Base-by-base conservation (phyloP, 2,113 vertebrate species). In the Andinoacara biseriatus region DNA sequence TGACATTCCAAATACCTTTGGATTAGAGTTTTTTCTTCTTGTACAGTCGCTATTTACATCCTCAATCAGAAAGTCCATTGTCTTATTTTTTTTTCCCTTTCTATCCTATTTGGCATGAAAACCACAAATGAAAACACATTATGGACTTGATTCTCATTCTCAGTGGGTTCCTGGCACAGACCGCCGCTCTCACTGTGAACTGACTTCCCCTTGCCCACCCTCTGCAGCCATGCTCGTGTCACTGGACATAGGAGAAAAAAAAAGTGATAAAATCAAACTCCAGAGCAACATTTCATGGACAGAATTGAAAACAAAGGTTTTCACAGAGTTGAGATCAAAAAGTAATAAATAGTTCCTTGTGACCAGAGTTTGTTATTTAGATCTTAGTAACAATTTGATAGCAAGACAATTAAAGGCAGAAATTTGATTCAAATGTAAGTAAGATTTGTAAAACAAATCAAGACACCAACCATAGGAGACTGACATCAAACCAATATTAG, bases 251-350 rank as follows among this genome's bases (percentile, higher is more conserved):
- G 6, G 31, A 5, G 24, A 67, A 82, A 82, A 91, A 91, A 88
- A 74, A 63, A 76, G 87, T 82, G 10, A 84, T 93, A 81, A 90
- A 91, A 86, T 80, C 54, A 90, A 88, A 54, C 81, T 78, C 85
- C 40, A 80, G 83, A 83, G 76, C 43, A 17, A 35, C 40, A 56
- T 88, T 88, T 78, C 46, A 82, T 29, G 74, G 78, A 82, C 40
- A 49, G 52, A 74, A 22, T 82, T 80, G 74, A 76, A 85, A 89
- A 85, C 82, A 84, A 91, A 82, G 52, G 60, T 54, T 61, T 76
- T 82, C 46, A 43, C 31, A 82, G 11, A 76, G 49, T 31, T 83
- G 56, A 83, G 46, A 61, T 61, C 54, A 85, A 83, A 22, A 63
- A 62, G 31, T 26, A 35, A 15, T 35, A 83, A 60, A 38, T 8